Base-by-base conservation (phyloP, 2,113 vertebrate species). In the Motacilla alba region DNA sequence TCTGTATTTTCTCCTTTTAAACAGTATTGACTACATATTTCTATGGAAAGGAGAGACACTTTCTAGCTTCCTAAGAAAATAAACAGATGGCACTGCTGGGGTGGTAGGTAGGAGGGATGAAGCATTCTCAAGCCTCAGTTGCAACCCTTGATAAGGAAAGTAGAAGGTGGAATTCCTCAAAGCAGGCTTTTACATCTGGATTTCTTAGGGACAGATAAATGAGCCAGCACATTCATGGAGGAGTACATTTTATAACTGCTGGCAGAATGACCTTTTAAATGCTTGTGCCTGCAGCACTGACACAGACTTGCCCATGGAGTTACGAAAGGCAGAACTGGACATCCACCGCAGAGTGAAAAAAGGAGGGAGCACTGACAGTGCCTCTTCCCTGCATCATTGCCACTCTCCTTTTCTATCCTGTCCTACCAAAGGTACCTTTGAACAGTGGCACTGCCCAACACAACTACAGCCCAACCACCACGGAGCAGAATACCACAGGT, bases 401-500 rank as follows among this genome's bases (percentile, higher is more conserved):
- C 9, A 8, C 47, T 87, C 33, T 39, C 33, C 49, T n/a, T 55
- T 87, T 46, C 76, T 67, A 3, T n/a, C 17, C 35, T 22, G 7
- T 28, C 6, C 22, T 43, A 27, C 15, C 30, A 9, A 2, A 81
- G 46, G 22, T 17, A n/a, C 10, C 44, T 50, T 59, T 46, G 33
- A 59, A 27, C 24, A 52, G 28, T 8, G 60, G 31, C 75, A 55
- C 2, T 89, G 81, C 66, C 22, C 59, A 73, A 35, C 23, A 18
- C 49, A 77, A 4, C 59, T 30, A 59, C 60, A 56, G 24, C 14
- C 60, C 39, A 83, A 33, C 7, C 76, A 26, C 66, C 3, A 12
- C 0, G 1, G 15, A 66, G 53, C 10, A 23, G 30, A 53, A 39
- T 7, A n/a, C 11, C 22, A 37, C 66, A n/a, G n/a, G 23, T 76